These are phyloP conservation scores for Gila robusta DNA, from an alignment of 2,797 vertebrate genomes.

Conservation along the genomic window DNA sequence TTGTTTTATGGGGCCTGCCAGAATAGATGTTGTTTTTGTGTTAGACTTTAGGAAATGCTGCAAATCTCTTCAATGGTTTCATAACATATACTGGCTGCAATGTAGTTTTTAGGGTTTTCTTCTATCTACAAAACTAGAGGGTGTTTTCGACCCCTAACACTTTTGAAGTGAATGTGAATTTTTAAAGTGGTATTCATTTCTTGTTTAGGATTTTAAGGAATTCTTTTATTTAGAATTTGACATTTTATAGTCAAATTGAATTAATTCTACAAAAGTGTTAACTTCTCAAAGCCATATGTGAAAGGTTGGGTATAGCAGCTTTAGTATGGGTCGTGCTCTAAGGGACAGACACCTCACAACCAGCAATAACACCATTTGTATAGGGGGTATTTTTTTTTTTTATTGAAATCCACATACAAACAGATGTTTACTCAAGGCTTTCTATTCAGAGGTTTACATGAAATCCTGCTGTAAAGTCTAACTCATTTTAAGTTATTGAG, in stretches of 20 bases:
- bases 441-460: slow-evolving; percentile 62
- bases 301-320: slow-evolving; percentile 56
- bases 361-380: slow-evolving; percentile 62
- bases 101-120: slow-evolving; percentile 52
- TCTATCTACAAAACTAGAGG: slow-evolving; percentile 63
- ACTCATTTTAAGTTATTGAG: slow-evolving; percentile 75
- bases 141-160: slow-evolving; percentile 69
- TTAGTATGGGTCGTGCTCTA: slow-evolving; percentile 43
- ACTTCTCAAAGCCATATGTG: slow-evolving; percentile 72
- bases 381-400: slow-evolving; percentile 50
- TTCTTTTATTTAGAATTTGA: slow-evolving; percentile 59
- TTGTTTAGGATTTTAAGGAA: slow-evolving; percentile 59
- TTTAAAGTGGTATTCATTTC: slow-evolving; percentile 64
- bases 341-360: slow-evolving; percentile 50
- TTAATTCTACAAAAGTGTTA: slow-evolving; percentile 60
- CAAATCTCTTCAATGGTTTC: slow-evolving; percentile 28
- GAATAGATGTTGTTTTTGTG: slow-evolving; percentile 58
- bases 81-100: slow-evolving; percentile 52
- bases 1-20: slow-evolving; percentile 59
- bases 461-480: slow-evolving; percentile 63
- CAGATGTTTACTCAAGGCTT: slow-evolving; percentile 56
- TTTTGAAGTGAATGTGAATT: slow-evolving; percentile 74
- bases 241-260: slow-evolving; percentile 70
- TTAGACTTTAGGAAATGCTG: slow-evolving; percentile 53
- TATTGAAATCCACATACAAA: slow-evolving; percentile 52